Base-by-base conservation (phyloP, 2,113 vertebrate species). In the Lepus americanus region DNA sequence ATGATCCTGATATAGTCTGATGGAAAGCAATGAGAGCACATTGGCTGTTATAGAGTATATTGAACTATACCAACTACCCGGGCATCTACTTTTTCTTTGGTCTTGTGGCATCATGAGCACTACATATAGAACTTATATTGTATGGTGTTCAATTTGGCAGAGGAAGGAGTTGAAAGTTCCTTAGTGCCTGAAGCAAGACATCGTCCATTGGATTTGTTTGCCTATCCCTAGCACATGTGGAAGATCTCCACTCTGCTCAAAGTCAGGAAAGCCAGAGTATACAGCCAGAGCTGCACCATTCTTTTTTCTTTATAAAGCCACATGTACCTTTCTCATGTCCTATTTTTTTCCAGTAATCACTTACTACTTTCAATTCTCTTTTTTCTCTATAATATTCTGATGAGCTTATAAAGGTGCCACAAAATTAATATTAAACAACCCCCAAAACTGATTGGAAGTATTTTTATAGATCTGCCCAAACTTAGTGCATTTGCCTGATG, bases 51-150 rank as follows among this genome's bases (percentile, higher is more conserved):
- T 14, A 31, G 31, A 69, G 5, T 5, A 11, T 44, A 39, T 73
- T 66, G 23, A 51, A 19, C 36, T 67, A 3, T 49, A n/a, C 27
- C 9, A 53, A 73, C 12, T 3, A 22, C 12, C 1, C 14, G 7
- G 4, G 17, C 1, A 36, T 69, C 22, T 44, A 9, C 22, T 31
- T 33, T 61, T 12, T 4, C 49, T 49, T 44, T 61, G 6, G 8
- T 64, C 9, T 22, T 44, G 8, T 20, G 27, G 10, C 3, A 33
- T 22, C 6, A 0, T 31, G 9, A 91, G 16, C 16, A n/a, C 17
- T 29, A 25, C 2, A 13, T 23, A 72, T 66, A 85, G 0, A 3
- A 44, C 44, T 44, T 31, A 11, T 1, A 0, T 1, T 16, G 2
- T 31, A 0, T 29, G 25, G 27, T 0, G 23, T 14, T 7, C 8